Evolutionary conservation across 2,113 vertebrate genomes (phyloP).

Genomic region (Neolamprologus variostigma): DNA sequence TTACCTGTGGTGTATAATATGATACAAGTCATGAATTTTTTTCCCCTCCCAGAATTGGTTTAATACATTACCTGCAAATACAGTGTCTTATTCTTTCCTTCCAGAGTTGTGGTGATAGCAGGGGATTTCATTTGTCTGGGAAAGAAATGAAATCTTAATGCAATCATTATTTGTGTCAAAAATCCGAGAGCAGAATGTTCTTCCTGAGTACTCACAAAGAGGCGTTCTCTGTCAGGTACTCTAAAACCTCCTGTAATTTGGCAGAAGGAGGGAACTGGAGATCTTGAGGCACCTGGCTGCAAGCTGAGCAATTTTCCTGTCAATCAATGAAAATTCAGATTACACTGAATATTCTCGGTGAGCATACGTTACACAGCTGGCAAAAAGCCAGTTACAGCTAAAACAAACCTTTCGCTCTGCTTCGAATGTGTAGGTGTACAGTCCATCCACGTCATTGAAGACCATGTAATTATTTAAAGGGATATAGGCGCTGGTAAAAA

Average conservation of each 20-base stretch:
- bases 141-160: neutral
- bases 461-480: slow-evolving; percentile 95
- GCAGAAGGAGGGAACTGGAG: slow-evolving; percentile 91
- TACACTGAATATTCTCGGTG: neutral
- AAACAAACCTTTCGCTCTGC: slow-evolving; percentile 86
- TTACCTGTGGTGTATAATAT: neutral
- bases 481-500: slow-evolving; percentile 77
- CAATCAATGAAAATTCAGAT: neutral
- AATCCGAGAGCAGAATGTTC: neutral
- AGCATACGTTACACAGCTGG: neutral
- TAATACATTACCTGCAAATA: slow-evolving; percentile 85
- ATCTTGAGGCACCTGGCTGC: slow-evolving; percentile 93
- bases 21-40: neutral
- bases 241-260: slow-evolving; percentile 91
- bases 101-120: slow-evolving; percentile 93
- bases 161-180: neutral
- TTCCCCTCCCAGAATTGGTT: neutral
- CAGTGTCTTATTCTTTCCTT: slow-evolving; percentile 93
- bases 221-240: slow-evolving; percentile 89
- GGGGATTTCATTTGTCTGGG: slow-evolving; percentile 97
- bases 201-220: slow-evolving; percentile 81
- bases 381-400: neutral
- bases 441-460: slow-evolving; percentile 90
- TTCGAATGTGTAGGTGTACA: slow-evolving; percentile 92
- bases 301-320: slow-evolving; percentile 82